A percentile compares a stretch with the other conserved stretches of the same genome.
Evolutionary conservation across 2,888 invertebrate species (phyloP).

Genomic region (Gandaritis pyraliata): DNA sequence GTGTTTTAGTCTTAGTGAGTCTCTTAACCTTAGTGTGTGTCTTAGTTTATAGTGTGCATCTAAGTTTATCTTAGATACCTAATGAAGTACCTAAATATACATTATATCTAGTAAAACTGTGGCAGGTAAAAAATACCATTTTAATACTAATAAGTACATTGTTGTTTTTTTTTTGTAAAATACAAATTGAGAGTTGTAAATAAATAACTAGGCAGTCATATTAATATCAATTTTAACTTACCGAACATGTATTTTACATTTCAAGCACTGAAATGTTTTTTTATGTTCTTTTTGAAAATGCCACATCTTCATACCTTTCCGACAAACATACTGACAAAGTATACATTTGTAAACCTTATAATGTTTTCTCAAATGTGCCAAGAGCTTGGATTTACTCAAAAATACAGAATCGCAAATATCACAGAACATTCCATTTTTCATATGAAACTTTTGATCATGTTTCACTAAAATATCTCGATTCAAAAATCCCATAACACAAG

Average conservation of each 20-base stretch:
- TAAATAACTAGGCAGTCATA: no score
- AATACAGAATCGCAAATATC: constrained; percentile 4
- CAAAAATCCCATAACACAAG: constrained; percentile 3
- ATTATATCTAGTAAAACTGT: no score
- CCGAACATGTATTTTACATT: constrained; percentile 52
- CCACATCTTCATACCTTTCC: constrained; percentile 33
- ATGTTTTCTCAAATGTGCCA: constrained; percentile 3
- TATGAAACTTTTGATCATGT: constrained; percentile 6
- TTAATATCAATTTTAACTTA: constrained; percentile 36
- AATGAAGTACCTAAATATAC: no score
- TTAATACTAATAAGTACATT: no score
- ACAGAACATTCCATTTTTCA: not conserved
- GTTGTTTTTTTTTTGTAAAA: no score
- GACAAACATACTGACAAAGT: constrained; percentile 43
- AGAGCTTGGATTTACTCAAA: constrained; percentile 5
- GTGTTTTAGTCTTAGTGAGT: no score
- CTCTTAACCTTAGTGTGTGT: no score
- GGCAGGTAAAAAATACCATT: no score
- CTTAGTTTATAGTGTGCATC: no score
- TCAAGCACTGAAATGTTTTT: constrained; percentile 49
- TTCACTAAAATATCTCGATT: not conserved
- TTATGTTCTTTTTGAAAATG: constrained; percentile 40
- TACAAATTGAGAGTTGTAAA: no score
- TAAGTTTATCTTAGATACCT: no score
- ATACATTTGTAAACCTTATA: constrained; percentile 42